A percentile compares a stretch with the other conserved stretches of the same genome.
These are phyloP conservation scores for Hydroisotoma schaefferi DNA, from an alignment of 2,888 invertebrate species.

Conservation along the genomic window DNA sequence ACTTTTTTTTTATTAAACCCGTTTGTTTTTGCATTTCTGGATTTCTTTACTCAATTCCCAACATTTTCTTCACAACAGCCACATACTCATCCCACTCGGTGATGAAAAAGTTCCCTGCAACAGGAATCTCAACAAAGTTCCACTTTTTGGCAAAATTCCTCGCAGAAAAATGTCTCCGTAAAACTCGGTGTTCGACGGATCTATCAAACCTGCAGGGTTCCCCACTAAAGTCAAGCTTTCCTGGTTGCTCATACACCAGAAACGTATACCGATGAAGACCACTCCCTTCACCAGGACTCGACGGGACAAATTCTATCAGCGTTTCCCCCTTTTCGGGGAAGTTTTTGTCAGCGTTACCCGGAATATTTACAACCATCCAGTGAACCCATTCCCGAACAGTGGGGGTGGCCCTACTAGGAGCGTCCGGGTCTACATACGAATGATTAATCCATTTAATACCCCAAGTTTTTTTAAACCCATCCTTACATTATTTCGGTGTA, in stretches of 20 bases:
- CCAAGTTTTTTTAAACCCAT: background rate
- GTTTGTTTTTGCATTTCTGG: no score
- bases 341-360: constrained; percentile 50
- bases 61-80: background rate
- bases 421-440: constrained; percentile 56
- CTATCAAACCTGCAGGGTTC: constrained; percentile 17
- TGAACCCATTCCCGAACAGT: constrained; percentile 57
- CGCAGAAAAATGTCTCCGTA: constrained; percentile 36
- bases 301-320: constrained; percentile 54
- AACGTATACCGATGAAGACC: constrained; percentile 35
- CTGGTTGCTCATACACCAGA: constrained; percentile 32
- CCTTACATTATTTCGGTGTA: background rate
- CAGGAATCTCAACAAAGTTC: constrained; percentile 49
- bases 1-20: no score
- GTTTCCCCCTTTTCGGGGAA: constrained; percentile 52
- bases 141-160: constrained; percentile 52
- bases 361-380: constrained; percentile 57
- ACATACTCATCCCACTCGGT: constrained; percentile 51
- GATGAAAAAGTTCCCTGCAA: constrained; percentile 53
- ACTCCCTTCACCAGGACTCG: constrained; percentile 53
- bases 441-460: background rate
- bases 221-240: constrained; percentile 6
- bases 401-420: constrained; percentile 55
- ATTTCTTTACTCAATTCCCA: no score
- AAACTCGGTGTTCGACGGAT: constrained; percentile 20